These are phyloP conservation scores for Isaurus tuberculatus DNA, from an alignment of 92 coral and sea anemone genomes.

Conservation along the genomic window DNA sequence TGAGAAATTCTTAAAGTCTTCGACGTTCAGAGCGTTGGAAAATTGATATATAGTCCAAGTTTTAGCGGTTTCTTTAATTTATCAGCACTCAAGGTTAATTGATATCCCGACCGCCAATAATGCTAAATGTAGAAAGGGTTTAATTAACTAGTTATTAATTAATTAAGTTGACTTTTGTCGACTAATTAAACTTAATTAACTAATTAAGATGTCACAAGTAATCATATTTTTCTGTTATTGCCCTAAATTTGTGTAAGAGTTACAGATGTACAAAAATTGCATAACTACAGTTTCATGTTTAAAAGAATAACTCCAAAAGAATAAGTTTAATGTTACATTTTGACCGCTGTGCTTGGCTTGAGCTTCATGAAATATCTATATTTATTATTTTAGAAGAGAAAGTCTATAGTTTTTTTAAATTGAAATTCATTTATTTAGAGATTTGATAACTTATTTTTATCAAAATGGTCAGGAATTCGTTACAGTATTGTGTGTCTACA, in stretches of 20 bases:
- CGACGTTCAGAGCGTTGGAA: background rate
- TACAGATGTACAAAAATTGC: no score
- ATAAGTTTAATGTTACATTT: background rate
- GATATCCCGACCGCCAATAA: no score
- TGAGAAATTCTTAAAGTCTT: background rate
- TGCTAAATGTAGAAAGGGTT: no score
- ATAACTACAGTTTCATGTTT: no score
- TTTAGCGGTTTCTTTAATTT: background rate
- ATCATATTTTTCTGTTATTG: no score
- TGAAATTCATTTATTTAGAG: constrained; percentile 23
- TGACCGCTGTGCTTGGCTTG: background rate
- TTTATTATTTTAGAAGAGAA: constrained; percentile 40
- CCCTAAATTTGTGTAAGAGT: no score
- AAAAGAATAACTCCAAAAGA: no score
- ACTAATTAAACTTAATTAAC: no score
- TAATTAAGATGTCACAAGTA: no score
- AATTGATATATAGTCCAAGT: background rate
- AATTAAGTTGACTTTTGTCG: no score
- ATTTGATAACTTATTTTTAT: constrained; percentile 36
- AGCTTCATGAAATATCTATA: constrained; percentile 12
- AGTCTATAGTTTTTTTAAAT: constrained; percentile 33
- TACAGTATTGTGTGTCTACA: background rate
- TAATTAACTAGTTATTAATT: no score
- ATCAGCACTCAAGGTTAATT: background rate
- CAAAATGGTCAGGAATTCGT: background rate